These are phyloP conservation scores for Sula dactylatra DNA, from an alignment of 2,113 vertebrate genomes.

Conservation along the genomic window DNA sequence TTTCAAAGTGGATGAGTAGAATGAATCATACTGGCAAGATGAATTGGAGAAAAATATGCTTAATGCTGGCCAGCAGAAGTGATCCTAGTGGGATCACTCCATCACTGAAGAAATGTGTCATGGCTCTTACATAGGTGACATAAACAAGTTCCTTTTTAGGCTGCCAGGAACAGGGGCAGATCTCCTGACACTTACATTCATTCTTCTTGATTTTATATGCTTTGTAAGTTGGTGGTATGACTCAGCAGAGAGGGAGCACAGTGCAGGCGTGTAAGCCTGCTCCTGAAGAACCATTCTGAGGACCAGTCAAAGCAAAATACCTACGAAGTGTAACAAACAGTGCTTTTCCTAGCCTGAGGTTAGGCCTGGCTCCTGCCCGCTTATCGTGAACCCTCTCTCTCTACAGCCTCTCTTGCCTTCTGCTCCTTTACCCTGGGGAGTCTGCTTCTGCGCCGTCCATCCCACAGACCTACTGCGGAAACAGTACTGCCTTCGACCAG, in stretches of 20 bases:
- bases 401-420: background rate
- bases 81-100: background rate
- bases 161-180: background rate
- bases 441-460: accelerated
- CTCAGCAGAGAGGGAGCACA: background rate
- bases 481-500: background rate
- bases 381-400: background rate
- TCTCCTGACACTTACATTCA: background rate
- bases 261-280: background rate
- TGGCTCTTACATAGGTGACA: background rate
- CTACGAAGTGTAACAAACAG: background rate
- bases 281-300: background rate
- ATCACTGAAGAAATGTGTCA: background rate
- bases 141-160: background rate
- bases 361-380: background rate
- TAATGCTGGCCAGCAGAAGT: background rate
- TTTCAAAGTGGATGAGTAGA: background rate
- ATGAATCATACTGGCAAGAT: background rate
- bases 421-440: background rate
- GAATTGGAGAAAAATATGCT: background rate
- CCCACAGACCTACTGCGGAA: background rate
- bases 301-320: background rate
- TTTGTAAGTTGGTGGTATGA: background rate
- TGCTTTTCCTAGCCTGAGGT: background rate
- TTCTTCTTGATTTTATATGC: background rate